Conservation (phyloP, 2,888 invertebrate genomes). For the Empis livida region DNA sequence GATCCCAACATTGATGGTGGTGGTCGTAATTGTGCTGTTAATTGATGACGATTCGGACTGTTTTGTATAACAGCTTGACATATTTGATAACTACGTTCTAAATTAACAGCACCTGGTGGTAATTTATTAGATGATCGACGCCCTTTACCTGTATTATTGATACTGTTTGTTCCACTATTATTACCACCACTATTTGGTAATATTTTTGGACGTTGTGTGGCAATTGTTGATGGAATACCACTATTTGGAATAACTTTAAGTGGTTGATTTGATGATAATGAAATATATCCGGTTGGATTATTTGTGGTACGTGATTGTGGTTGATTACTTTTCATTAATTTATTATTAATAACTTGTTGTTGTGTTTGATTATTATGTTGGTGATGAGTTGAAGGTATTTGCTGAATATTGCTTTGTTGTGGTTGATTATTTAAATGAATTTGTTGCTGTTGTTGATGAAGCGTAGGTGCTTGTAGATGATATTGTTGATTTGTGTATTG, state of each 20-base stretch:
- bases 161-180: background rate
- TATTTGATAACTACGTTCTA: conserved; percentile 90
- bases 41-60: conserved; percentile 79
- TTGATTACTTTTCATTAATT: conserved; percentile 15
- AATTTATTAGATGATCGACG: conserved; percentile 50
- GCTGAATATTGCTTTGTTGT: conserved; percentile 14
- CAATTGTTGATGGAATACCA: conserved; percentile 31
- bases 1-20: conserved; percentile 58
- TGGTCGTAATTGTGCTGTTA: conserved; percentile 72
- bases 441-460: conserved; percentile 13
- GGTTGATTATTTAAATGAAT: conserved; percentile 7
- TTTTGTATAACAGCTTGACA: conserved; percentile 88
- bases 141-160: conserved; percentile 19
- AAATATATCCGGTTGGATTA: conserved; percentile 18
- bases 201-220: conserved; percentile 32
- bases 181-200: background rate
- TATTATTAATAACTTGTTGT: conserved; percentile 14
- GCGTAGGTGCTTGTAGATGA: conserved; percentile 14
- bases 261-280: conserved; percentile 40
- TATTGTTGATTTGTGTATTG: conserved; percentile 9
- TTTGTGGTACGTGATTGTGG: conserved; percentile 7
- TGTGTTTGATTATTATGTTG: conserved; percentile 19
- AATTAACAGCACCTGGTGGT: conserved; percentile 81
- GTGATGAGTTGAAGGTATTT: conserved; percentile 18
- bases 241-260: conserved; percentile 31